Conservation (phyloP, 2,888 invertebrate species). For the Ectemnius continuus region DNA sequence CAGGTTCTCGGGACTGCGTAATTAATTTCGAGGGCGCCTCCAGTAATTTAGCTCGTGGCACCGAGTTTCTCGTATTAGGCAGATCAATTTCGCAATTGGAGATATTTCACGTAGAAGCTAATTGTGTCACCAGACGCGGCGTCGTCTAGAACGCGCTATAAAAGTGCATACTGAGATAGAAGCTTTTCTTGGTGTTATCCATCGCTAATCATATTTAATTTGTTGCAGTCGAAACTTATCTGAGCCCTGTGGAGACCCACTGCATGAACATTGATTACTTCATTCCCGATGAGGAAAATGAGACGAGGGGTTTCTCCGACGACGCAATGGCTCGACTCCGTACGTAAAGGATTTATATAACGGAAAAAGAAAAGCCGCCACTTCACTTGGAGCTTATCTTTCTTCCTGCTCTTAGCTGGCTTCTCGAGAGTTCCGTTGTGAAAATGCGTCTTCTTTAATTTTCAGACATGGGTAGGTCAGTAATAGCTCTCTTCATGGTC, state of each 20-base stretch:
- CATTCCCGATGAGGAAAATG: constrained; percentile 92
- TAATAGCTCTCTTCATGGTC: constrained; percentile 95
- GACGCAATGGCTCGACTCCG: constrained; percentile 91
- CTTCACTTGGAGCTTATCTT: background rate
- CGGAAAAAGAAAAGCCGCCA: background rate
- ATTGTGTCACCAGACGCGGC: too few species aligned
- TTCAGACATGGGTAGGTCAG: constrained; percentile 92
- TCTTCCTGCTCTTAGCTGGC: too few species aligned
- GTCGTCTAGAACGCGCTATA: too few species aligned
- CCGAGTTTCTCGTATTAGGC: background rate
- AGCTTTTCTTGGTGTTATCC: too few species aligned
- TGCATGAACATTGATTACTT: constrained; percentile 97
- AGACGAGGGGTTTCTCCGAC: constrained; percentile 88
- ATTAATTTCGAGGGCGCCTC: background rate
- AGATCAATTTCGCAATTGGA: background rate
- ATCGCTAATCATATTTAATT: background rate
- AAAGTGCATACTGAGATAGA: too few species aligned
- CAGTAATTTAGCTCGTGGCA: background rate
- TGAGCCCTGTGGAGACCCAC: constrained; percentile 95
- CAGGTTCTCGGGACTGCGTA: background rate
- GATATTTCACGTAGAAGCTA: background rate
- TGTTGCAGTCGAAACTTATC: constrained; percentile 88
- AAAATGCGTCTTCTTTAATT: constrained; percentile 1
- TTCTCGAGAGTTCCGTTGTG: background rate
- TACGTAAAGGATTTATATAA: constrained; percentile 78